phyloP scores from a whole-genome alignment of 2,797 vertebrate species.

The Oreochromis mossambicus region DNA sequence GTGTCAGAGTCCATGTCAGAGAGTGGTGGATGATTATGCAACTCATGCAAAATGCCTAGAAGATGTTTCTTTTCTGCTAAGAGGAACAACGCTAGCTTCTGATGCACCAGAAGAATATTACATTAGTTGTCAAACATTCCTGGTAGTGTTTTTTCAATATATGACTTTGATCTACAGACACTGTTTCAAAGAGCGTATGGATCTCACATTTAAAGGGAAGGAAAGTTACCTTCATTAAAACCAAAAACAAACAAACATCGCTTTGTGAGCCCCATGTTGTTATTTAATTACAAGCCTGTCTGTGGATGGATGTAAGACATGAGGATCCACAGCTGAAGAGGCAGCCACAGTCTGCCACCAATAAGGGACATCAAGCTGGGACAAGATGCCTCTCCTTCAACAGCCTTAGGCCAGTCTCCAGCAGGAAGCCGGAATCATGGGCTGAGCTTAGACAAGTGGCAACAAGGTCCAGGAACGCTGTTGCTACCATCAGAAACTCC shows the following conservation, averaged over 20 bases:
- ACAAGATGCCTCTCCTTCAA: slow-evolving; percentile 1
- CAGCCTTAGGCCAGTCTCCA: slow-evolving; percentile 29
- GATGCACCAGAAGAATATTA: background rate
- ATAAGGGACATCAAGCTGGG: slow-evolving; percentile 3
- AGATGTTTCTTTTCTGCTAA: background rate
- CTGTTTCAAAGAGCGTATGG: background rate
- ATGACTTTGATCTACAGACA: background rate
- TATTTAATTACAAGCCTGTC: background rate
- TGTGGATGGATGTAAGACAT: background rate
- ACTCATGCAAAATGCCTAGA: rapidly evolving
- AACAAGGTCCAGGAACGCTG: background rate
- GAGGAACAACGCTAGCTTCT: background rate
- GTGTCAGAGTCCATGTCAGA: background rate
- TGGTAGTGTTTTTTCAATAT: background rate
- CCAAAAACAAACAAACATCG: background rate
- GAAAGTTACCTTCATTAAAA: background rate
- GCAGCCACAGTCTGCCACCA: background rate
- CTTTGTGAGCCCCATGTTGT: background rate
- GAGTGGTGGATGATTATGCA: background rate
- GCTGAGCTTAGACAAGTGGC: background rate
- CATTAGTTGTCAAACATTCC: background rate
- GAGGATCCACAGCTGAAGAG: background rate
- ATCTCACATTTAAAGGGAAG: background rate
- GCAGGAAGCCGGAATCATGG: background rate
- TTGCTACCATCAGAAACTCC: background rate